A percentile compares a stretch with the other conserved stretches of the same genome.
Conservation (phyloP, 2,888 invertebrate species). For the Amblyjoppa fuscipennis region DNA sequence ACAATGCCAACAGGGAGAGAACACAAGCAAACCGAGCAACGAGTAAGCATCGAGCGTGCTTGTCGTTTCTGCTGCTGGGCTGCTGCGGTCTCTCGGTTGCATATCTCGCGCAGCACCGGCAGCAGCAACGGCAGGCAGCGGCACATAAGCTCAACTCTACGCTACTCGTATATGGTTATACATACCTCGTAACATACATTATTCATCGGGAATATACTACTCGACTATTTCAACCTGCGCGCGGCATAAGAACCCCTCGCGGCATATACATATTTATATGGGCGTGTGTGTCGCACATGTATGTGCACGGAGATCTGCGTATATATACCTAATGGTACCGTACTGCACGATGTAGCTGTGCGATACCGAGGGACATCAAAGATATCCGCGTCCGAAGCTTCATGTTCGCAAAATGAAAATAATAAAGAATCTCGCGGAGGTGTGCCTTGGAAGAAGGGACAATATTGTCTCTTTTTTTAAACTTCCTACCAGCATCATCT, state of each 20-base stretch:
- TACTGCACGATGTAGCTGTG: background rate
- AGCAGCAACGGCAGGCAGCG: slow-evolving; percentile 49
- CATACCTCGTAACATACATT: slow-evolving; percentile 70
- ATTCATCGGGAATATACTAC: slow-evolving; percentile 68
- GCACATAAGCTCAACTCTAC: slow-evolving; percentile 53
- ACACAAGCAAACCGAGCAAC: slow-evolving; percentile 45
- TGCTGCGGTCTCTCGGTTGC: slow-evolving; percentile 55
- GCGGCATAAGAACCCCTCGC: slow-evolving; percentile 60
- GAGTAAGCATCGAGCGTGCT: slow-evolving; percentile 44
- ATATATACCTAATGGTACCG: background rate
- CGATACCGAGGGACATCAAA: slow-evolving; percentile 19
- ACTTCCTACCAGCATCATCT: background rate
- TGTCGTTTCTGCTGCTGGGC: slow-evolving; percentile 42
- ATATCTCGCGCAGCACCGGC: slow-evolving; percentile 64
- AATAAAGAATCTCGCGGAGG: slow-evolving; percentile 40
- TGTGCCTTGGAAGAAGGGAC: background rate
- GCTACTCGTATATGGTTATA: slow-evolving; percentile 70
- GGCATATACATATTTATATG: slow-evolving; percentile 65
- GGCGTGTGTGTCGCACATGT: slow-evolving; percentile 59
- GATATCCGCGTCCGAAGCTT: slow-evolving; percentile 53
- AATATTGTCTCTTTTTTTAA: background rate
- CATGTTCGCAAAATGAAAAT: slow-evolving; percentile 50
- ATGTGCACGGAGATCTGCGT: slow-evolving; percentile 19
- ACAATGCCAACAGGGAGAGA: slow-evolving; percentile 56
- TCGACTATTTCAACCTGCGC: slow-evolving; percentile 72